Conservation (phyloP, 2,888 invertebrate species). For the Melanotus villosus region DNA sequence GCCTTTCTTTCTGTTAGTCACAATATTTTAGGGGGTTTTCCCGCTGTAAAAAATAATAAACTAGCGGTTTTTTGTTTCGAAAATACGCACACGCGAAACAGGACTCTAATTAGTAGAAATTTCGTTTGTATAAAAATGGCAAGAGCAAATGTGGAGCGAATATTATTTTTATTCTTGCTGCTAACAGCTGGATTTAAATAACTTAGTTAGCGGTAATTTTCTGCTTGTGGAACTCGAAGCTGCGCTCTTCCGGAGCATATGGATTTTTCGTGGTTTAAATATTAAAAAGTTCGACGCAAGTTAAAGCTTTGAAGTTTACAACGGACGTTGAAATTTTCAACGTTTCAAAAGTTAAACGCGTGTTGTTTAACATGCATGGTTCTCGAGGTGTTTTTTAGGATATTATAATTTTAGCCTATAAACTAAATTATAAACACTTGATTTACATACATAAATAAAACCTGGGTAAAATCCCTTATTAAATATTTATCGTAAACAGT, state of each 20-base stretch:
- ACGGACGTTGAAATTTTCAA: slow-evolving; percentile 2
- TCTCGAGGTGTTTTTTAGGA: background rate
- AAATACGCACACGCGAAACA: too few relatives aligned
- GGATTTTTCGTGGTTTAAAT: slow-evolving; percentile 33
- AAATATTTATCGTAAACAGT: slow-evolving; percentile 3
- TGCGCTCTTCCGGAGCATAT: slow-evolving; percentile 9
- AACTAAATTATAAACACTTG: slow-evolving; percentile 12
- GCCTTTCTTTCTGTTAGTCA: too few relatives aligned
- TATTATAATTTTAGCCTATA: slow-evolving; percentile 13
- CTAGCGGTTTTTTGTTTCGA: background rate
- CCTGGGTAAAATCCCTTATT: slow-evolving; percentile 6
- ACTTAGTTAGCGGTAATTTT: slow-evolving; percentile 31
- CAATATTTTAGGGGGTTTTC: too few relatives aligned
- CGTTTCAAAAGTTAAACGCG: background rate
- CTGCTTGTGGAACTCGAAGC: slow-evolving; percentile 15
- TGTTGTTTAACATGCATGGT: background rate
- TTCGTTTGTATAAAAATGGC: background rate
- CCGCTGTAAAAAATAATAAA: slow-evolving; percentile 27
- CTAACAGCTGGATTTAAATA: slow-evolving; percentile 25
- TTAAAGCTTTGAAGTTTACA: slow-evolving; percentile 10
- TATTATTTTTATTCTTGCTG: background rate
- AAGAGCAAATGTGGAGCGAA: background rate
- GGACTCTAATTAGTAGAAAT: background rate
- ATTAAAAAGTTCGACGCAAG: slow-evolving; percentile 22
- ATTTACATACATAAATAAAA: slow-evolving; percentile 24